phyloP scores from a whole-genome alignment of 2,113 vertebrate species.

The Alligator mississippiensis region DNA sequence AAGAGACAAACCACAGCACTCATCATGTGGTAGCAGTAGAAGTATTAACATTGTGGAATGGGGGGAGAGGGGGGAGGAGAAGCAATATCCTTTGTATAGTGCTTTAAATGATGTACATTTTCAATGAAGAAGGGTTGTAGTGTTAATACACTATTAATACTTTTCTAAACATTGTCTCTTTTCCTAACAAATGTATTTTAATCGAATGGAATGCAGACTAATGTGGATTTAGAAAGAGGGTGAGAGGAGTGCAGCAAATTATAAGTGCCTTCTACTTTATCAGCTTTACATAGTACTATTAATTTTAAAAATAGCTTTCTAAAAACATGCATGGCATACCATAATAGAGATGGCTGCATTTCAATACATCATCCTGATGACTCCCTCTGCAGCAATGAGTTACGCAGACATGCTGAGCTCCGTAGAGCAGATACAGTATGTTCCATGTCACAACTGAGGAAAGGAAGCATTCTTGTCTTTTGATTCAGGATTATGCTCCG shows the following conservation, averaged over 20 bases:
- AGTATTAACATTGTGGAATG: not conserved
- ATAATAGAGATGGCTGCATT: constrained; percentile 58
- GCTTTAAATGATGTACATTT: not conserved
- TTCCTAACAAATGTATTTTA: constrained; percentile 26
- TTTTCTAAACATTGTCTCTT: constrained; percentile 22
- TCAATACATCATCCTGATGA: constrained; percentile 57
- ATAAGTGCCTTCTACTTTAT: constrained; percentile 67
- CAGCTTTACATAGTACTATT: constrained; percentile 63
- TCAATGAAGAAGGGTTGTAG: constrained; percentile 47
- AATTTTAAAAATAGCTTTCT: constrained; percentile 74
- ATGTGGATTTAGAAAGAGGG: constrained; percentile 36
- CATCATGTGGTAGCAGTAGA: not conserved
- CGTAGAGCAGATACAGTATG: not conserved
- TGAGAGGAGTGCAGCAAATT: constrained; percentile 56
- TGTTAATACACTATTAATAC: constrained; percentile 40
- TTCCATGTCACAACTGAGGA: not conserved
- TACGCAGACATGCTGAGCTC: not conserved
- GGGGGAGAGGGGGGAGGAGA: not conserved
- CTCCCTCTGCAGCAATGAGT: constrained; percentile 47
- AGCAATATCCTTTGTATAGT: not conserved
- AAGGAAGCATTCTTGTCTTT: not conserved
- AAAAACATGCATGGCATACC: constrained; percentile 69
- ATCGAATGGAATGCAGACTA: constrained; percentile 28
- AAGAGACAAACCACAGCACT: fast-evolving
- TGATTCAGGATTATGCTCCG: not conserved